Evolutionary conservation across 2,888 invertebrate species (phyloP).

Genomic region (Drosophila birchii): DNA sequence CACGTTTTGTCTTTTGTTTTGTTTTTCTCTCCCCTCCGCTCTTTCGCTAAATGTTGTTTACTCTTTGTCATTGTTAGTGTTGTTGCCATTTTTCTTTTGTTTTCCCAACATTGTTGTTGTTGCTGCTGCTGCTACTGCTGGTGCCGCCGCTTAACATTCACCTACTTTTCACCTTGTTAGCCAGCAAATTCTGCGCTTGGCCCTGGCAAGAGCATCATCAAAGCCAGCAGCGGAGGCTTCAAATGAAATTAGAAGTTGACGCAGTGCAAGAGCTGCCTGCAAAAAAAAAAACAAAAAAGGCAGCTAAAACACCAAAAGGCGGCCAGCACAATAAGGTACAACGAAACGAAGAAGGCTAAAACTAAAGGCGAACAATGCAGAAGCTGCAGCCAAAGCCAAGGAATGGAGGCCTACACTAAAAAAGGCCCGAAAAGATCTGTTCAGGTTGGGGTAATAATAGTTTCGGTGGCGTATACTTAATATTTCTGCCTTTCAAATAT

Average conservation of each 20-base stretch:
- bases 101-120: constrained; percentile 53
- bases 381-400: constrained; percentile 43
- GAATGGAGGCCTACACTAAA: constrained; percentile 18
- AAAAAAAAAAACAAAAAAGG: not conserved
- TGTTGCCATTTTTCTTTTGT: constrained; percentile 70
- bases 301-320: constrained; percentile 35
- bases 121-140: constrained; percentile 29
- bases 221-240: constrained; percentile 65
- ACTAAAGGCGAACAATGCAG: constrained; percentile 59
- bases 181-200: constrained; percentile 62
- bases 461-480: not conserved
- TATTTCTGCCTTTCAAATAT: not conserved
- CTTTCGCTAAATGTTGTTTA: constrained; percentile 78
- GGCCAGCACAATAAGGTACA: constrained; percentile 44
- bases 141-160: constrained; percentile 51
- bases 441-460: too few species aligned
- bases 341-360: constrained; percentile 26
- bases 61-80: constrained; percentile 70
- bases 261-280: constrained; percentile 58
- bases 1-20: constrained; percentile 49
- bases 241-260: constrained; percentile 80
- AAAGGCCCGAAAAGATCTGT: not conserved
- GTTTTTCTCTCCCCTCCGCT: constrained; percentile 36
- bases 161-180: constrained; percentile 60
- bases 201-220: constrained; percentile 72